phyloP scores from a whole-genome alignment of 1,140 invertebrate species.

The Halesus radiatus region DNA sequence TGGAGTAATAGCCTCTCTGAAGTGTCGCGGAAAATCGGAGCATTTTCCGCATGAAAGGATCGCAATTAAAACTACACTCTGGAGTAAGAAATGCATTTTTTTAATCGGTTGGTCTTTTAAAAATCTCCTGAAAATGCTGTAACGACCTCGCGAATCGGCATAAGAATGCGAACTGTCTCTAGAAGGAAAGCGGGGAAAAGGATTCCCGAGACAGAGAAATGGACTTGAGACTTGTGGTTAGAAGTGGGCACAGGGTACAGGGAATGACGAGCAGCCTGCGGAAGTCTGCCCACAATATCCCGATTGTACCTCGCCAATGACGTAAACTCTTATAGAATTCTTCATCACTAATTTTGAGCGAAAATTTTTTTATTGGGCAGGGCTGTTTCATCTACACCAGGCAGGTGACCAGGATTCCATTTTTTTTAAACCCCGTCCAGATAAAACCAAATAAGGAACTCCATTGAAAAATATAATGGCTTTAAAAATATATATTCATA shows the following conservation, averaged over 20 bases:
- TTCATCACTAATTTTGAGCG: too few species aligned
- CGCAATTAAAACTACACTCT: neutral
- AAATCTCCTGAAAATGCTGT: neutral
- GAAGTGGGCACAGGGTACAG: neutral
- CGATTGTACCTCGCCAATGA: conserved; percentile 22
- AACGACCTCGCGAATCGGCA: conserved; percentile 11
- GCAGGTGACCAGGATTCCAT: too few species aligned
- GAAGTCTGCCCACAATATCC: conserved; percentile 38
- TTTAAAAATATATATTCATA: too few species aligned
- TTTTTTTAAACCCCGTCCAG: too few species aligned
- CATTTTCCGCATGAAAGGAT: neutral
- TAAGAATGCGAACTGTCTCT: neutral
- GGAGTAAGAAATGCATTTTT: neutral
- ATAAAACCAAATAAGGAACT: too few species aligned
- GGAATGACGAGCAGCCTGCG: conserved; percentile 25
- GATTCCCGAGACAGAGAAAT: neutral
- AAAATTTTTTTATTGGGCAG: too few species aligned
- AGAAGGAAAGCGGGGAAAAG: too few species aligned
- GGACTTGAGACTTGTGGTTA: conserved; percentile 4
- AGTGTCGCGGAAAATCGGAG: neutral
- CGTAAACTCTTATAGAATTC: neutral
- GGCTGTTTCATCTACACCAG: too few species aligned
- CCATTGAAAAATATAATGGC: too few species aligned
- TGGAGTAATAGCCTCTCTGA: neutral
- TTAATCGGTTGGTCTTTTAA: neutral